Evolutionary conservation across 2,888 invertebrate genomes (phyloP).

Genomic region (Eristalinus aeneus): DNA sequence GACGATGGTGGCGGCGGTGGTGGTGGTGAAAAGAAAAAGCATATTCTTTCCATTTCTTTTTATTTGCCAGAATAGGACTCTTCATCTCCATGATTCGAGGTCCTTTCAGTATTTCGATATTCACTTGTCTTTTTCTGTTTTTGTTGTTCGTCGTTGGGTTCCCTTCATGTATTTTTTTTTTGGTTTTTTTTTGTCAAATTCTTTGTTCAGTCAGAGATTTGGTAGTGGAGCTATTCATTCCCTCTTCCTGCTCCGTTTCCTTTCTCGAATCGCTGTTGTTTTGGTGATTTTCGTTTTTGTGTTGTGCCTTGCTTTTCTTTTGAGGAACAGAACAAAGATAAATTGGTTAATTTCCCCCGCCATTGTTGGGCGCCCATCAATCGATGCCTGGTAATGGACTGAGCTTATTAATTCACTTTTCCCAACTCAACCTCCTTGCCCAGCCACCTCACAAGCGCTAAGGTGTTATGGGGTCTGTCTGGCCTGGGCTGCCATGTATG

Average conservation of each 20-base stretch:
- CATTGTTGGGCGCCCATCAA: conserved; percentile 79
- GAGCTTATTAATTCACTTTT: conserved; percentile 77
- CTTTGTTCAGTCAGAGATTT: conserved; percentile 64
- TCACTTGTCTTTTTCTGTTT: conserved; percentile 39
- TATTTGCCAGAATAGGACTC: conserved; percentile 49
- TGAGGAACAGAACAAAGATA: conserved; percentile 78
- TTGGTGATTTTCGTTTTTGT: conserved; percentile 67
- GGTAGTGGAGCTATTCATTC: conserved; percentile 55
- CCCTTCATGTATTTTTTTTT: conserved; percentile 24
- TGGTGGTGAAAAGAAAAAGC: conserved; percentile 64
- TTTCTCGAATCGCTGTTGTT: conserved; percentile 29
- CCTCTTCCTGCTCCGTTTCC: conserved; percentile 20
- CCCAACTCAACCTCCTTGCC: conserved; percentile 17
- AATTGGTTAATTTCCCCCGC: conserved; percentile 80
- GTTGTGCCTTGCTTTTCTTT: conserved; percentile 71
- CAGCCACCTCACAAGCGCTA: background rate
- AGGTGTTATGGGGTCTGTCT: background rate
- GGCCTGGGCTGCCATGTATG: conserved; percentile 3
- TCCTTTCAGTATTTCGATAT: conserved; percentile 59
- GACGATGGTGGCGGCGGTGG: conserved; percentile 71
- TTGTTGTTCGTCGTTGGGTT: background rate
- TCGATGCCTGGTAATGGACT: conserved; percentile 80
- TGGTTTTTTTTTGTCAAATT: conserved; percentile 66
- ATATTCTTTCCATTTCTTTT: conserved; percentile 58
- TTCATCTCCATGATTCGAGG: conserved; percentile 60